phyloP scores from a whole-genome alignment of 2,797 vertebrate species.

The Nannoperca obscura region DNA sequence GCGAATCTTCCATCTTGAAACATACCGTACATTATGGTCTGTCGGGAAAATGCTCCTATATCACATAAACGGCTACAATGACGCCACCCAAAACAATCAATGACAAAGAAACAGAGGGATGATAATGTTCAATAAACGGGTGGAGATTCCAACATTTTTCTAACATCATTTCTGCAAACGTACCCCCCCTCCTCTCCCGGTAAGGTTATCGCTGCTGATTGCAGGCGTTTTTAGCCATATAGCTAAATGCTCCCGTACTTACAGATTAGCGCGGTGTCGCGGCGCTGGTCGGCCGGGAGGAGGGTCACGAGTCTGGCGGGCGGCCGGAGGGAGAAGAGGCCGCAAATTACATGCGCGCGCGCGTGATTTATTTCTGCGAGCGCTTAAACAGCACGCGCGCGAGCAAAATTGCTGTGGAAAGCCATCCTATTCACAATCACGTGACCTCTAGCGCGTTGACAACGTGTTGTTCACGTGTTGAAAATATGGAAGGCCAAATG shows the following conservation, averaged over 20 bases:
- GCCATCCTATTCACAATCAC: too few species aligned
- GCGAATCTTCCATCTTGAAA: slow-evolving; percentile 3
- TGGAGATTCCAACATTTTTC: neutral
- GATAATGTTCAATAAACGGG: neutral
- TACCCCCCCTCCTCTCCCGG: too few species aligned
- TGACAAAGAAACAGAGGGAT: neutral
- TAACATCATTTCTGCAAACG: accelerated
- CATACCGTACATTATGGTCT: neutral
- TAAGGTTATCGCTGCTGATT: too few species aligned
- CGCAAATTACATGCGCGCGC: too few species aligned
- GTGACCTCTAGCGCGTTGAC: too few species aligned
- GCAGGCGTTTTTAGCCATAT: neutral
- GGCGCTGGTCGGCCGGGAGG: neutral
- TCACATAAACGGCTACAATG: neutral
- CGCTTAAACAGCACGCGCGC: too few species aligned
- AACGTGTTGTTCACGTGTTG: too few species aligned
- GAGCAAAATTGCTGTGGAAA: too few species aligned
- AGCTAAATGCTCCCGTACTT: slow-evolving; percentile 10
- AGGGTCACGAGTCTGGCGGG: neutral
- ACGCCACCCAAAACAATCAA: slow-evolving; percentile 4
- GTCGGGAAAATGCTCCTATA: neutral
- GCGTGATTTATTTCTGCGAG: too few species aligned
- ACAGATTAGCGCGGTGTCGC: neutral
- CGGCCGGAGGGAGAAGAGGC: neutral
- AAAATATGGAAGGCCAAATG: too few species aligned